phyloP scores from a whole-genome alignment of 2,888 invertebrate species.

The Cancer borealis region DNA sequence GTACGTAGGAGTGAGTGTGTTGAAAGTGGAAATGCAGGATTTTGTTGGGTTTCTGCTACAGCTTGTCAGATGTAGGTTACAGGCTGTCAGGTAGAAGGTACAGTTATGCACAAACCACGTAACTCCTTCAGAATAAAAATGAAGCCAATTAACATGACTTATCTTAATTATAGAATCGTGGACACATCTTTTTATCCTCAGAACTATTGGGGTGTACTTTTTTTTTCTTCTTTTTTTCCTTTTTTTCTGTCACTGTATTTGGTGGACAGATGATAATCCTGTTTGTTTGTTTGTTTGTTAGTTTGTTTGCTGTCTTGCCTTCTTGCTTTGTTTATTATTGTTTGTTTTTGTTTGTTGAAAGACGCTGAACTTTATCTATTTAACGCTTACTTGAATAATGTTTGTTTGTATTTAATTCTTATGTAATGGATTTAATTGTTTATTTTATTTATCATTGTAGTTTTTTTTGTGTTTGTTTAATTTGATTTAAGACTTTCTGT shows the following conservation, averaged over 20 bases:
- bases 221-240: not conserved
- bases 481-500: not conserved
- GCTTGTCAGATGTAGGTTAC: not conserved
- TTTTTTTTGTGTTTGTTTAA: not conserved
- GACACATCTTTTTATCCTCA: not conserved
- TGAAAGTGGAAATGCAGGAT: not conserved
- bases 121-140: not conserved
- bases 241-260: not conserved
- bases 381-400: not conserved
- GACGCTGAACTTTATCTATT: not conserved
- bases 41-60: not conserved
- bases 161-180: not conserved
- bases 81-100: not conserved
- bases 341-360: not conserved
- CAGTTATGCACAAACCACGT: not conserved
- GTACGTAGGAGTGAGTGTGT: not conserved
- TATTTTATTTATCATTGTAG: not conserved
- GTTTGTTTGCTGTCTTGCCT: not conserved
- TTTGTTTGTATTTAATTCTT: not conserved
- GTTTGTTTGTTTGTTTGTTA: not conserved
- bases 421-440: not conserved
- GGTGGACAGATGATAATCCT: not conserved
- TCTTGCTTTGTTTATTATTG: not conserved
- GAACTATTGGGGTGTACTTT: not conserved
- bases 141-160: slow-evolving; percentile 13